Conservation (phyloP, 2,888 invertebrate species). For the Drosophila merina region DNA sequence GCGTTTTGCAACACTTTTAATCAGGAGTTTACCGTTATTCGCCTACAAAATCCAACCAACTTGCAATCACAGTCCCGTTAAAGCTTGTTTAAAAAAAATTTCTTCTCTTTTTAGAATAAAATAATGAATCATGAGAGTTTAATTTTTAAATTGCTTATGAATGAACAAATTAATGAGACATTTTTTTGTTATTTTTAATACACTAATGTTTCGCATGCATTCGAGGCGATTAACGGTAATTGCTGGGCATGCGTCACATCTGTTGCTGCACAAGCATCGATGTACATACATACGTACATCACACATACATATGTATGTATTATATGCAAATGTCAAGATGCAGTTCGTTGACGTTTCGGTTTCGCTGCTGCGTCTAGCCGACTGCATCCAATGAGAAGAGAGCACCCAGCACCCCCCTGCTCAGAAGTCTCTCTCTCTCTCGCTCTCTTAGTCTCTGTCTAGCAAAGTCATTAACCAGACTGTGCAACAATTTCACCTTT, state of each 20-base stretch:
- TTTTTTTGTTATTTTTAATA: not conserved
- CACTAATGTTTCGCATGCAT: not conserved
- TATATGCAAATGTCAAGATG: conserved; percentile 48
- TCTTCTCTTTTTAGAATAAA: too few species aligned
- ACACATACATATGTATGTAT: not conserved
- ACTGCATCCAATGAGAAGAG: conserved; percentile 33
- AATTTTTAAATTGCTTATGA: too few species aligned
- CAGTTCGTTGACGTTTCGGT: conserved; percentile 45
- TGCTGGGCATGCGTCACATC: conserved; percentile 48
- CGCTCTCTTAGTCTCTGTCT: not conserved
- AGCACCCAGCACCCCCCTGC: conserved; percentile 7
- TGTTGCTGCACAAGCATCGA: conserved; percentile 2
- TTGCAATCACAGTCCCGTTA: too few species aligned
- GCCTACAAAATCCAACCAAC: too few species aligned
- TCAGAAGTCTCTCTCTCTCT: conserved; percentile 5
- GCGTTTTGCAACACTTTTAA: too few species aligned
- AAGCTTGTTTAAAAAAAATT: too few species aligned
- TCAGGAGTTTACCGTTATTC: too few species aligned
- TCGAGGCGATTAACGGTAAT: conserved; percentile 33
- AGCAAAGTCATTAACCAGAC: conserved; percentile 14
- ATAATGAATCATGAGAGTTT: too few species aligned
- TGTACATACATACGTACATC: not conserved
- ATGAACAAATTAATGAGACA: not conserved
- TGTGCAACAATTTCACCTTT: conserved; percentile 31
- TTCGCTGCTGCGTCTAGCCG: conserved; percentile 25